A percentile compares a stretch with the other conserved stretches of the same genome.
Evolutionary conservation across 2,113 vertebrate species (phyloP).

Genomic region (Grus americana): DNA sequence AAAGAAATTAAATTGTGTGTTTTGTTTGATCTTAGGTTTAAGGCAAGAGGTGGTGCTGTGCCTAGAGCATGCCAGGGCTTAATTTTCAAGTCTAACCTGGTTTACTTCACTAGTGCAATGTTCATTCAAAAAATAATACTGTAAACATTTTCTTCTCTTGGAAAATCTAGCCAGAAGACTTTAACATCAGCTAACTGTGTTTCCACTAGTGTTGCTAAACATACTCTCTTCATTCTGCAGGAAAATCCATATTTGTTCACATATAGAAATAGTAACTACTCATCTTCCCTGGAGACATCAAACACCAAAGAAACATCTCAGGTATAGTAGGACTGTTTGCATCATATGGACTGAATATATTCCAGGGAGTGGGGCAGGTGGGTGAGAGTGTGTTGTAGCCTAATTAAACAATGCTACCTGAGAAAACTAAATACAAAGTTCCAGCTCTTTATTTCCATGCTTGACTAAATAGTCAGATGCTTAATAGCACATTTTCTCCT

Average conservation of each 20-base stretch:
- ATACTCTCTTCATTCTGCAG: conserved; percentile 55
- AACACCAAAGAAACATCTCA: not conserved
- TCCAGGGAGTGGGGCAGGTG: not conserved
- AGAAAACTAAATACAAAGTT: not conserved
- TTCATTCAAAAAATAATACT: not conserved
- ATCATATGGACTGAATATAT: not conserved
- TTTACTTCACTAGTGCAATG: not conserved
- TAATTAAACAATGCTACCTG: not conserved
- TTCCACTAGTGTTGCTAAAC: not conserved
- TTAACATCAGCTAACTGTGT: not conserved
- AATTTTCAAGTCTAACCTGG: conserved; percentile 7
- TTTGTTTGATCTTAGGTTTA: conserved; percentile 23
- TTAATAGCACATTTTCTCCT: not conserved
- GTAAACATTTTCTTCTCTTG: not conserved
- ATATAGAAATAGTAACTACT: conserved; percentile 73
- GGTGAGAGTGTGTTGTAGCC: not conserved
- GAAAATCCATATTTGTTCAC: conserved; percentile 74
- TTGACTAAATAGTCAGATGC: not conserved
- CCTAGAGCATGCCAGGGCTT: not conserved
- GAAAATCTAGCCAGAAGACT: not conserved
- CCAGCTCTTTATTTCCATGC: not conserved
- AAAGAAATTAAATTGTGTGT: not conserved
- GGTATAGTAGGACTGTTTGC: conserved; percentile 54
- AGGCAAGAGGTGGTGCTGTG: not conserved
- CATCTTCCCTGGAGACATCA: not conserved